phyloP scores from a whole-genome alignment of 2,113 vertebrate genomes.

The Seriola quinqueradiata region DNA sequence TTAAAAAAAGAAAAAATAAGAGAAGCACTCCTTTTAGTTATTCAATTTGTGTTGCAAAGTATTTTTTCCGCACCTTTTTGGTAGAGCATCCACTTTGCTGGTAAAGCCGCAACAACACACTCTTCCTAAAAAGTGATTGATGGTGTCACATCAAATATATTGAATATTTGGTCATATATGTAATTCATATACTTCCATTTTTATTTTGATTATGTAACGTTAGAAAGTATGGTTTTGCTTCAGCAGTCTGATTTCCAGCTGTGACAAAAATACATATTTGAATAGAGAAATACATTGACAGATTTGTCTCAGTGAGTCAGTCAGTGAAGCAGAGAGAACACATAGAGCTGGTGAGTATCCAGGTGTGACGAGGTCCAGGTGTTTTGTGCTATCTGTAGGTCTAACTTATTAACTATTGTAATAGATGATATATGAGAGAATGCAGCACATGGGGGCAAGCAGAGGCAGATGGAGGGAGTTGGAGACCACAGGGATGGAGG shows the following conservation, averaged over 20 bases:
- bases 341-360: background rate
- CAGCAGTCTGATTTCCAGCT: background rate
- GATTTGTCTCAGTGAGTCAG: constrained; percentile 9
- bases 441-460: constrained; percentile 30
- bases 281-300: background rate
- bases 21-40: background rate
- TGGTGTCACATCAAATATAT: background rate
- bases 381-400: constrained; percentile 51
- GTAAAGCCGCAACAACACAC: background rate
- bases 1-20: background rate
- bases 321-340: constrained; percentile 28
- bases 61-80: background rate
- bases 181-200: background rate
- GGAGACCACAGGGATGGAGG: constrained; percentile 74
- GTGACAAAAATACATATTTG: constrained; percentile 20
- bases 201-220: background rate
- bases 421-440: constrained; percentile 70
- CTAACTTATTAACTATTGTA: constrained; percentile 66
- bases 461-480: constrained; percentile 67
- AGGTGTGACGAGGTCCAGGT: constrained; percentile 61
- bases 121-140: background rate
- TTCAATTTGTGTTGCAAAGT: background rate
- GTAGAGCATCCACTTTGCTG: background rate
- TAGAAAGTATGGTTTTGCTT: background rate
- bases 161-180: background rate